phyloP scores from a whole-genome alignment of 2,888 invertebrate genomes.

The Tortrix viridana region DNA sequence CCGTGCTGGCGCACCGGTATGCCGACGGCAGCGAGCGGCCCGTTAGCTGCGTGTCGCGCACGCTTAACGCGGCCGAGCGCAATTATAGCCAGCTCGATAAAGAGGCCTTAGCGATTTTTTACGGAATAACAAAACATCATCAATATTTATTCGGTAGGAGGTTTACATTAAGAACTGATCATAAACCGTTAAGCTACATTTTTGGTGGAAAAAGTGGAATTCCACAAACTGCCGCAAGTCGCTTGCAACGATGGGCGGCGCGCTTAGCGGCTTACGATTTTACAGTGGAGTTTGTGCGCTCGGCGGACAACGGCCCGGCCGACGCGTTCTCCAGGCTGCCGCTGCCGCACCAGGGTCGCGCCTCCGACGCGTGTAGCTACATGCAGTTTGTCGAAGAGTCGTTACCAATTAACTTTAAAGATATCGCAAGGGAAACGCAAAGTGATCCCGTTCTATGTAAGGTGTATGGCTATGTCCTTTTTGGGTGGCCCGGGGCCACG shows the following conservation, averaged over 20 bases:
- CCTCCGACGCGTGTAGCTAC: not conserved
- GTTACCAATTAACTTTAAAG: constrained; percentile 1
- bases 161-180: constrained; percentile 7
- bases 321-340: constrained; percentile 9
- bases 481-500: constrained; percentile 37
- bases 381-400: constrained; percentile 4
- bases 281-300: constrained; percentile 8
- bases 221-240: no score
- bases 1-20: not conserved
- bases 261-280: constrained; percentile 8
- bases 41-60: constrained; percentile 44
- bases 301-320: constrained; percentile 16
- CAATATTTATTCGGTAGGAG: constrained; percentile 7
- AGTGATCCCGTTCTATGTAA: not conserved
- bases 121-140: not conserved
- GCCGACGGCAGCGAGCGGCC: not conserved
- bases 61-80: constrained; percentile 42
- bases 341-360: not conserved
- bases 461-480: constrained; percentile 26
- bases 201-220: no score
- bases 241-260: constrained; percentile 14
- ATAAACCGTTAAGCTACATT: constrained; percentile 2
- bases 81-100: constrained; percentile 41
- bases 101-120: no score
- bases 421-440: not conserved